Percentiles rank a stretch among this genome's conserved stretches.
Evolutionary conservation across 2,797 vertebrate genomes (phyloP).

Genomic region (Meda fulgida): DNA sequence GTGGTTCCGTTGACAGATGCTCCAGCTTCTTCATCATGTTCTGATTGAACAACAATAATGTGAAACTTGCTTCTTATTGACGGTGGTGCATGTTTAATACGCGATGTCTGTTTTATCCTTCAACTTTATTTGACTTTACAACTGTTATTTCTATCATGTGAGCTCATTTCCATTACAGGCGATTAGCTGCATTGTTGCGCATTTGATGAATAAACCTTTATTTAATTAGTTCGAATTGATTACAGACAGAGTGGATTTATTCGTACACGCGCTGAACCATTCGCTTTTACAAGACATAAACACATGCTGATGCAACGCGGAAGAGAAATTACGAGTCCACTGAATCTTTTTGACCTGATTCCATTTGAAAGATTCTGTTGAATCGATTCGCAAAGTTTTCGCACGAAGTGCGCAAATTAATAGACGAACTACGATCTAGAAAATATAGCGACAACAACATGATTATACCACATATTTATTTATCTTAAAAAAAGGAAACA

Average conservation of each 20-base stretch:
- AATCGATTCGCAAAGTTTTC: slow-evolving; percentile 15
- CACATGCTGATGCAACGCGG: slow-evolving; percentile 33
- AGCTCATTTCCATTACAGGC: too few species aligned
- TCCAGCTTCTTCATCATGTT: background rate
- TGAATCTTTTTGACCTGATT: background rate
- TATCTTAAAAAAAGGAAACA: background rate
- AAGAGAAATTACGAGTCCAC: background rate
- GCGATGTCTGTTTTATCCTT: too few species aligned
- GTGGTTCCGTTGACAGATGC: slow-evolving; percentile 7
- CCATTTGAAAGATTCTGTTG: background rate
- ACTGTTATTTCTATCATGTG: too few species aligned
- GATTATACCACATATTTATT: background rate
- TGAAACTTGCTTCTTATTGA: background rate
- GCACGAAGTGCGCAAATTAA: too few species aligned
- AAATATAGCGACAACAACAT: background rate
- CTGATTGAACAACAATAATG: too few species aligned
- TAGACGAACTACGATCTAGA: background rate
- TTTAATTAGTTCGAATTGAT: background rate
- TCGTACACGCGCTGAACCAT: slow-evolving; percentile 39
- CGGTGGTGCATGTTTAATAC: background rate
- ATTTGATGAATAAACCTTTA: background rate
- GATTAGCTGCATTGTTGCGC: background rate
- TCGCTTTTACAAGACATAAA: background rate
- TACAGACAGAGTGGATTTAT: background rate
- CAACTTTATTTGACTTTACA: background rate